A percentile compares a stretch with the other conserved stretches of the same genome.
Evolutionary conservation across 2,888 invertebrate genomes (phyloP).

Genomic region (Athetis lepigone): DNA sequence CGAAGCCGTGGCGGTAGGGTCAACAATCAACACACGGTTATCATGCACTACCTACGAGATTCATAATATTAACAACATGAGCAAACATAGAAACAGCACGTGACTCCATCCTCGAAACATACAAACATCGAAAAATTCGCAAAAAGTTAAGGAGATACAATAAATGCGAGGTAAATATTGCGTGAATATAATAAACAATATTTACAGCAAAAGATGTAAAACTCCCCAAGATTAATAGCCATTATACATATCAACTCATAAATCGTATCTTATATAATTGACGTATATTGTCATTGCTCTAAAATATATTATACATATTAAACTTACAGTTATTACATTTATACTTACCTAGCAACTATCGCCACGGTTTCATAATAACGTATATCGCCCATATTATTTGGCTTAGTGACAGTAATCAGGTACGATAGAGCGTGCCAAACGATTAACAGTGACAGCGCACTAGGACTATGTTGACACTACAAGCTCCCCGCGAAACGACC

Average conservation of each 20-base stretch:
- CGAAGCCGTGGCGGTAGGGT: constrained; percentile 80
- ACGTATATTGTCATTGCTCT: constrained; percentile 85
- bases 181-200: constrained; percentile 65
- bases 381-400: constrained; percentile 76
- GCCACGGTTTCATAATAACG: constrained; percentile 79
- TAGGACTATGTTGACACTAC: constrained; percentile 9
- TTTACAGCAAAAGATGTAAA: constrained; percentile 71
- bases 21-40: constrained; percentile 67
- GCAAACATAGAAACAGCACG: constrained; percentile 70
- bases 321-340: constrained; percentile 71
- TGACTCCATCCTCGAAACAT: constrained; percentile 65
- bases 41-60: constrained; percentile 80
- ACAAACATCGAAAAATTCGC: constrained; percentile 60
- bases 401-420: constrained; percentile 81
- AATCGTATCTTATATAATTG: constrained; percentile 84
- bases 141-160: constrained; percentile 54
- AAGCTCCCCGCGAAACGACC: constrained; percentile 36
- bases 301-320: constrained; percentile 74
- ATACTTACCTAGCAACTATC: constrained; percentile 69
- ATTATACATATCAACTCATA: constrained; percentile 70
- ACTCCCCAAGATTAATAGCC: constrained; percentile 59
- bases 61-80: constrained; percentile 78
- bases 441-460: constrained; percentile 61
- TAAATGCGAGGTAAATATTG: constrained; percentile 66
- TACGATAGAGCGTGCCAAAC: constrained; percentile 84